Evolutionary conservation across 1,140 invertebrate genomes (phyloP).

Genomic region (Littorina saxatilis): DNA sequence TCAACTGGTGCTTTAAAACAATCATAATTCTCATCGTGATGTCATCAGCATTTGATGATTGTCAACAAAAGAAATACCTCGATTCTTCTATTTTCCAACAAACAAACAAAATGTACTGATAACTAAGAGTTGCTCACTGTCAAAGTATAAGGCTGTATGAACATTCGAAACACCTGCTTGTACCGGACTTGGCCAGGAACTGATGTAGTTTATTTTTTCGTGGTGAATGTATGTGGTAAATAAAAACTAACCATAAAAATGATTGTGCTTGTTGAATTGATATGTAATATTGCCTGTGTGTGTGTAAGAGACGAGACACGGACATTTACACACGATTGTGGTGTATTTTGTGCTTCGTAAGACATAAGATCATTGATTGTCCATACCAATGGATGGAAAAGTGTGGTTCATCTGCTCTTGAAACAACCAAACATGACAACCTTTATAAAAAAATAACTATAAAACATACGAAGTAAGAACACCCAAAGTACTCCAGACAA

Average conservation of each 20-base stretch:
- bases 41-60: neutral
- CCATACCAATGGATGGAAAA: too few relatives aligned
- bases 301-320: too few relatives aligned
- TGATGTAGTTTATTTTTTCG: slow-evolving; percentile 27
- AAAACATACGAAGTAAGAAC: too few relatives aligned
- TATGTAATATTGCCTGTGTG: too few relatives aligned
- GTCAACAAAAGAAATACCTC: slow-evolving; percentile 24
- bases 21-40: neutral
- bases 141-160: slow-evolving; percentile 36
- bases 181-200: slow-evolving; percentile 28
- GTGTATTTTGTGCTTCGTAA: too few relatives aligned
- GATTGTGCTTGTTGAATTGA: neutral
- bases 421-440: too few relatives aligned
- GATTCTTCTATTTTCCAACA: neutral
- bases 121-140: neutral
- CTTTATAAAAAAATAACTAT: too few relatives aligned
- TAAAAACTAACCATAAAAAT: slow-evolving; percentile 1
- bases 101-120: neutral
- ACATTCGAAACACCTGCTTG: slow-evolving; percentile 39
- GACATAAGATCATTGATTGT: too few relatives aligned
- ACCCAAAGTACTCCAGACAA: too few relatives aligned
- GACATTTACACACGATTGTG: too few relatives aligned
- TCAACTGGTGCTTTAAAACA: slow-evolving; percentile 12
- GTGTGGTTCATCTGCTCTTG: too few relatives aligned
- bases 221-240: slow-evolving; percentile 27